These are phyloP conservation scores for Telenomus remus DNA, from an alignment of 1,140 invertebrate genomes.

Conservation along the genomic window DNA sequence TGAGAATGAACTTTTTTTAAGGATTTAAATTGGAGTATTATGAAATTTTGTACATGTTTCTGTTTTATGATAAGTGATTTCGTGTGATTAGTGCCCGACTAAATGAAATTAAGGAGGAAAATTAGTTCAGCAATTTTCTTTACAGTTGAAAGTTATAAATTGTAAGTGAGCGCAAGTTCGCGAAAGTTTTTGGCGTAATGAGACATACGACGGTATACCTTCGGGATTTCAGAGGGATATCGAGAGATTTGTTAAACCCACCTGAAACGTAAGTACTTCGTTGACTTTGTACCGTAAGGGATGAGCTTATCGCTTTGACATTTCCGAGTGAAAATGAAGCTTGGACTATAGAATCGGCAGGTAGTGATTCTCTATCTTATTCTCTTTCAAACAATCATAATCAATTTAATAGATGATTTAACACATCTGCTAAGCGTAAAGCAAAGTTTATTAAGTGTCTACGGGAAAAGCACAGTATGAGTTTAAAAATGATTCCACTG, in stretches of 20 bases:
- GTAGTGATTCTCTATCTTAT: not conserved
- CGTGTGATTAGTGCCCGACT: slow-evolving; percentile 27
- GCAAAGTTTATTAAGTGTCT: no score
- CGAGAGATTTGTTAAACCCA: slow-evolving; percentile 56
- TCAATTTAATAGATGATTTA: not conserved
- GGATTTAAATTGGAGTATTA: no score
- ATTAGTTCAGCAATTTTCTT: slow-evolving; percentile 46
- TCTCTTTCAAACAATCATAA: not conserved
- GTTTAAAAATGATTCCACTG: no score
- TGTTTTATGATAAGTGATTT: not conserved
- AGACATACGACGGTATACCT: slow-evolving; percentile 48
- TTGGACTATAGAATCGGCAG: not conserved
- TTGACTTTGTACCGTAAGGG: slow-evolving; percentile 44
- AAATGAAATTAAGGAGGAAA: slow-evolving; percentile 39
- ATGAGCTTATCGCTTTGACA: slow-evolving; percentile 48
- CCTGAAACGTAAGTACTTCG: slow-evolving; percentile 57
- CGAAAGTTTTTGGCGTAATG: slow-evolving; percentile 55
- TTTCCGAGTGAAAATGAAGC: slow-evolving; percentile 27
- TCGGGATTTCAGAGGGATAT: slow-evolving; percentile 55
- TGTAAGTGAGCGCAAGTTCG: slow-evolving; percentile 39
- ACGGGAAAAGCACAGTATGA: no score
- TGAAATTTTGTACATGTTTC: no score
- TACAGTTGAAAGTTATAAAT: slow-evolving; percentile 52
- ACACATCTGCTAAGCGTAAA: no score
- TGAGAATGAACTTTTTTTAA: no score